Conservation (phyloP, 2,797 vertebrate species). For the Thalassophryne amazonica region DNA sequence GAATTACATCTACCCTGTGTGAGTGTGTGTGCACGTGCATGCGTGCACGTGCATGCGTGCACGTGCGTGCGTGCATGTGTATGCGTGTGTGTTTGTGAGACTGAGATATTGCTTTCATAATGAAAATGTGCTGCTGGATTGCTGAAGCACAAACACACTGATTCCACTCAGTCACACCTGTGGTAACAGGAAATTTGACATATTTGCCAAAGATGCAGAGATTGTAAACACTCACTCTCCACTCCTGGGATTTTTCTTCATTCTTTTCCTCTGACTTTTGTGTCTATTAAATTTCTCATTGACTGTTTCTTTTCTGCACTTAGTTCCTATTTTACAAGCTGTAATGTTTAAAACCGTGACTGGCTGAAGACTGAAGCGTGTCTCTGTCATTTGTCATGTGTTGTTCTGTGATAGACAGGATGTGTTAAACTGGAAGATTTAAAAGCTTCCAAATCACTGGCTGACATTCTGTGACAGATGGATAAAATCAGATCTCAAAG, state of each 20-base stretch:
- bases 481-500: no score
- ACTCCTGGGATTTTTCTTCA: background rate
- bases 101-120: background rate
- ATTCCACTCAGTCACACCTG: constrained; percentile 38
- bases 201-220: constrained; percentile 32
- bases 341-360: no score
- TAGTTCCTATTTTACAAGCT: no score
- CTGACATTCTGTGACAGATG: no score
- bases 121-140: constrained; percentile 20
- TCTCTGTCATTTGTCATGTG: no score
- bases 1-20: constrained; percentile 3
- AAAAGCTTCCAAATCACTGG: no score
- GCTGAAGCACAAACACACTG: constrained; percentile 11
- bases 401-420: no score
- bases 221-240: constrained; percentile 10
- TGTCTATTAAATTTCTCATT: background rate
- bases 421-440: no score
- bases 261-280: background rate
- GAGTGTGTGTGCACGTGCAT: constrained; percentile 3
- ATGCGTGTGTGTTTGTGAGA: background rate
- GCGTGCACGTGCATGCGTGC: no score
- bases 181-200: constrained; percentile 41
- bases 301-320: background rate
- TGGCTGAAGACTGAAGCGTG: no score
- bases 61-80: background rate